Percentiles rank a stretch among this genome's conserved stretches.
Evolutionary conservation across 2,888 invertebrate species (phyloP).

Genomic region (Strigamia maritima): DNA sequence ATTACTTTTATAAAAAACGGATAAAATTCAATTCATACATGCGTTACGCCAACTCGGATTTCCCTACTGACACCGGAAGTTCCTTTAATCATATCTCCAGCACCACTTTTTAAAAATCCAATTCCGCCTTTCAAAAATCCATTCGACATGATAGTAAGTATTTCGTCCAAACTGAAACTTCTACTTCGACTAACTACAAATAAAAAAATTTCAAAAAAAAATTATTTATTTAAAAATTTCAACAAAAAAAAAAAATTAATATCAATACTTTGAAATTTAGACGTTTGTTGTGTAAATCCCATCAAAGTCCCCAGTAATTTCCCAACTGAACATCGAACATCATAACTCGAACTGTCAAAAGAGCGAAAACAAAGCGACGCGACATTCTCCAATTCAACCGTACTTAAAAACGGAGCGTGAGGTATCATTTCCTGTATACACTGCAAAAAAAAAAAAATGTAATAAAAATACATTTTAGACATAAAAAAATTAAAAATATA

Average conservation of each 20-base stretch:
- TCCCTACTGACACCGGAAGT: constrained; percentile 89
- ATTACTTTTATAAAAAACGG: not conserved
- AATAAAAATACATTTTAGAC: not conserved
- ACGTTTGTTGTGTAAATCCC: constrained; percentile 72
- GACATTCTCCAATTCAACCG: constrained; percentile 85
- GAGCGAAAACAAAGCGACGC: constrained; percentile 88
- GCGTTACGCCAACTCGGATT: constrained; percentile 94
- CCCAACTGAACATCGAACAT: constrained; percentile 86
- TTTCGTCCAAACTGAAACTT: constrained; percentile 74
- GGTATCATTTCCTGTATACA: constrained; percentile 85
- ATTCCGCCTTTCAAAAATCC: constrained; percentile 93
- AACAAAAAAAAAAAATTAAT: not conserved
- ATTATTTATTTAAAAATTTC: not conserved
- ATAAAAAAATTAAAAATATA: constrained; percentile 49
- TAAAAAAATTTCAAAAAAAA: too few species aligned
- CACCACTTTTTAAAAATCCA: constrained; percentile 81
- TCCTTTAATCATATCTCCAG: constrained; percentile 92
- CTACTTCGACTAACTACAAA: constrained; percentile 3
- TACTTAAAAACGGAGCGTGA: constrained; percentile 75
- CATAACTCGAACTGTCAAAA: constrained; percentile 87
- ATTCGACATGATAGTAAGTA: constrained; percentile 82
- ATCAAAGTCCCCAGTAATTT: constrained; percentile 83
- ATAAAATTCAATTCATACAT: constrained; percentile 62
- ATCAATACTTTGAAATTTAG: constrained; percentile 44
- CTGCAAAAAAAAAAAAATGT: constrained; percentile 53